Evolutionary conservation across 1,140 invertebrate genomes (phyloP), one percentile per base, ranked within the genome.

Genomic region (Nomia melanderi): DNA sequence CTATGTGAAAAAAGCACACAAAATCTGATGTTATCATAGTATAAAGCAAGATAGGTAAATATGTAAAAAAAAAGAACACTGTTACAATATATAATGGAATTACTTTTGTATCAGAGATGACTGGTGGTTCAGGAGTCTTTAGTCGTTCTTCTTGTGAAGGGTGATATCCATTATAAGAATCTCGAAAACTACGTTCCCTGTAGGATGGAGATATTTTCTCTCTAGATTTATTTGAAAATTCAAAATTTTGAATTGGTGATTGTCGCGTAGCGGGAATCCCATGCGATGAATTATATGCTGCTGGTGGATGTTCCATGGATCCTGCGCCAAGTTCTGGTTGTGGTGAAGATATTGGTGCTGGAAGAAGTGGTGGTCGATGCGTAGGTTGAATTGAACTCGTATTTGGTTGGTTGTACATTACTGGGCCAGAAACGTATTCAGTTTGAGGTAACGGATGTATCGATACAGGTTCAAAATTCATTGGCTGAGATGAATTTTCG

Each of bases 61-160:
- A 29, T 36, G 6, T 31, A 66, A 66, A 54, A 66, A 60, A 77
- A 56, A 72, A 47, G 27, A 81, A 65, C 5, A 54, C 23, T 65
- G 12, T 76, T 72, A 83, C 60, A 57, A 59, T 78, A 50, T 70
- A n/a, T 71, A 74, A 66, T 64, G 53, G 29, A 73, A 88, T 92
- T 92, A 92, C 92, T 91, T 92, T 91, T 41, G 83, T 73, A 77
- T 90, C 83, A 6, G 92, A 92, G 67, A 92, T 92, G 84, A 92
- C 88, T 8, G 92, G 92, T 50, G 92, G 92, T 74, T 92, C 91
- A 8, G 92, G 92, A 31, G 92, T 92, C 78, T 88, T 90, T 31
- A 92, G 74, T n/a, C 91, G 88, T 77, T 92, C 89, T 20, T 89
- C 83, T 7, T 70, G 77, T 0, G 79, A 69, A 11, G 73, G 59